Evolutionary conservation across 2,888 invertebrate genomes (phyloP), one percentile per base, ranked within the genome.

Genomic region (Thymelicus sylvestris): DNA sequence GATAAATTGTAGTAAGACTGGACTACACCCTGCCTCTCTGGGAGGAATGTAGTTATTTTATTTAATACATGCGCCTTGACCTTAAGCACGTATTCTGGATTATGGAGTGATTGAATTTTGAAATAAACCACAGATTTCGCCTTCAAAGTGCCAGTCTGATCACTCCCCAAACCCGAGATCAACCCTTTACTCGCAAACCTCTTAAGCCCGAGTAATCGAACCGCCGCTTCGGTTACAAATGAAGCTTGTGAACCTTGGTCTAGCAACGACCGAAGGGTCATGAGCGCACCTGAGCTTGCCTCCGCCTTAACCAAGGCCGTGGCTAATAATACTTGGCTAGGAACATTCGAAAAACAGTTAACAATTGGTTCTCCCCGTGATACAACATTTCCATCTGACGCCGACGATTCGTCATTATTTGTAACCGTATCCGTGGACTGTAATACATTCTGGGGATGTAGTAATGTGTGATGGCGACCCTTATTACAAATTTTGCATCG

Each of bases 231-330:
- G 0, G 78, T 78, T 0, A 81, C 66, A 64, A 80, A 79, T 0
- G 77, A 76, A 8, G 76, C 77, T 12, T 78, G 78, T 7, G 78
- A 79, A 3, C 77, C 79, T 65, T 77, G 78, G 59, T 79, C 78
- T 8, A 81, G n/a, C 47, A 80, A 74, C 7, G 75, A 75, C 61
- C 79, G 63, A 38, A 77, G 41, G 62, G 41, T 19, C 19, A 19
- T 19, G 19, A 19, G 19, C 19, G 2, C 19, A 19, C 19, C 19
- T 19, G 19, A 19, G 19, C 19, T 19, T 19, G 19, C 19, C 19
- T 19, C 19, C 19, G 19, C 19, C 19, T 19, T 19, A 19, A 19
- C 19, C 19, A 19, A 19, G 19, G 19, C 19, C 19, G 19, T 19
- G 2, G 19, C 19, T 19, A 19, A 19, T 19, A 19, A 19, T 19